Evolutionary conservation across 2,888 invertebrate genomes (phyloP), one percentile per base, ranked within the genome.

Genomic region (Celastrina argiolus): DNA sequence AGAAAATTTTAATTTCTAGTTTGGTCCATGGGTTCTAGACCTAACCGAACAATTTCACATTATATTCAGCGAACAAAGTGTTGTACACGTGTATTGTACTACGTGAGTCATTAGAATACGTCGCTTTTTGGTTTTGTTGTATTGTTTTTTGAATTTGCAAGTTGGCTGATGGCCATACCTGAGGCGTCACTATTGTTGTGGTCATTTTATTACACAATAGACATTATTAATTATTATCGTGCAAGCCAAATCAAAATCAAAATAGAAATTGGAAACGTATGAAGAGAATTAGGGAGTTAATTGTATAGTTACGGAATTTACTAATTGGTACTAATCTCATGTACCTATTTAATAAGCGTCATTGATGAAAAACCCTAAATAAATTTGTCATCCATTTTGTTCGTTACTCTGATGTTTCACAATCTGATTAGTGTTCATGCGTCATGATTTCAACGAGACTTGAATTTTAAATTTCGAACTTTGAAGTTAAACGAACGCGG

Each of bases 21-120:
- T n/a, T n/a, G 0, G 0, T 18, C 22, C 26, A 12, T 51, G 22
- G 12, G 12, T 51, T 45, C 18, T 51, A 26, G 12, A 1, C 51
- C 36, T 36, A 36, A 36, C 12, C 22, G 12, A 51, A 51, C 66
- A 66, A 65, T 68, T 69, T 70, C 71, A 73, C 70, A 71, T 68
- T 66, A 70, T 71, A 69, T 70, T 74, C 71, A 70, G 72, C 70
- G 61, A 78, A 84, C 83, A 79, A 76, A 81, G 82, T 82, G 79
- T 79, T 76, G 79, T 81, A 90, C 90, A 90, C 84, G 84, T 91
- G 90, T 91, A 85, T 84, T 84, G 82, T 82, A 76, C 78, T 83
- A 90, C 88, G 91, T 91, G 91, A 90, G 80, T 91, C 89, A 91
- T 91, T 90, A 89, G 74, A 81, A 73, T 69, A 76, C 75, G 74